phyloP scores from a whole-genome alignment of 2,113 vertebrate genomes.

The Tetraodon nigroviridis region DNA sequence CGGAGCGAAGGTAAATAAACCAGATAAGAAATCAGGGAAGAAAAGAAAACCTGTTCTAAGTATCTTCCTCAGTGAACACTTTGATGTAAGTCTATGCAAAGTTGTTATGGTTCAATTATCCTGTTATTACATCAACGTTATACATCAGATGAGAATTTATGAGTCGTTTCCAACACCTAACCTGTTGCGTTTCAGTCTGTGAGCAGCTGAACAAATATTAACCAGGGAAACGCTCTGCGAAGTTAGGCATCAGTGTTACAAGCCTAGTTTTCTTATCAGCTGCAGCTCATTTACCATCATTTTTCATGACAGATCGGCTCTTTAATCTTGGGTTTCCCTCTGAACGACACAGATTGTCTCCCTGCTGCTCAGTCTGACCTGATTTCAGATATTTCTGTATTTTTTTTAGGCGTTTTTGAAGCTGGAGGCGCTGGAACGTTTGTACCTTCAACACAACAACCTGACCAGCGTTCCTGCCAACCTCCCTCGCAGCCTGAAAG shows the following conservation, averaged over 20 bases:
- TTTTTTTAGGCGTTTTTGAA: constrained; percentile 79
- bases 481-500: constrained; percentile 81
- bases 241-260: no score
- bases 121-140: no score
- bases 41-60: background rate
- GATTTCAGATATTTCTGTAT: background rate
- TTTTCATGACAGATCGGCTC: background rate
- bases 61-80: no score
- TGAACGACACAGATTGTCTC: background rate
- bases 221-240: background rate
- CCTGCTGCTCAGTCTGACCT: background rate
- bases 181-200: no score
- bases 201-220: background rate
- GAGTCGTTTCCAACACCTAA: no score
- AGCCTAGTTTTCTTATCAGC: no score
- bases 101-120: no score
- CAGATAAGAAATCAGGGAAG: no score
- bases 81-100: no score
- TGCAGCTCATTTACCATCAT: background rate
- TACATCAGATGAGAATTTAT: no score
- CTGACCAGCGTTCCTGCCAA: constrained; percentile 83
- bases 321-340: background rate
- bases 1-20: constrained; percentile 67
- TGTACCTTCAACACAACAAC: constrained; percentile 94
- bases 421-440: constrained; percentile 78